Conservation (phyloP, 2,113 vertebrate genomes). For the Antechinus stuartii region DNA sequence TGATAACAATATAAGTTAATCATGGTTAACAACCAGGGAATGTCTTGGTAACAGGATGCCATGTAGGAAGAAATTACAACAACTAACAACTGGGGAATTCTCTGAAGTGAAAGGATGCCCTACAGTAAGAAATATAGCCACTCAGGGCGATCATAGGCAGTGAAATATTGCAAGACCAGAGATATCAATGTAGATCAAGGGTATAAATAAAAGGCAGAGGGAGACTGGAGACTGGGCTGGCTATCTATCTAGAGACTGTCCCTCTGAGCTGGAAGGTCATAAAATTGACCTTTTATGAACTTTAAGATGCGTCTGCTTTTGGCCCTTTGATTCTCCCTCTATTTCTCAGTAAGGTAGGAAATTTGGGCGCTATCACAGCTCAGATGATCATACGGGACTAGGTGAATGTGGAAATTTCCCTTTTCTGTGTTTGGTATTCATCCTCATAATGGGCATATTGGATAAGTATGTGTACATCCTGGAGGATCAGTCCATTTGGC, state of each 20-base stretch:
- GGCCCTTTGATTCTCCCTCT: neutral
- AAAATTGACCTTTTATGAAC: neutral
- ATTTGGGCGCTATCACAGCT: neutral
- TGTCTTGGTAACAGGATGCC: neutral
- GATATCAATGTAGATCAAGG: neutral
- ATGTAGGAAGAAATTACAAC: neutral
- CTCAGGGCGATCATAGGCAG: neutral
- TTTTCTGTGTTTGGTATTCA: neutral
- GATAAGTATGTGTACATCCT: neutral
- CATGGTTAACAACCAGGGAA: neutral
- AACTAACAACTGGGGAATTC: neutral
- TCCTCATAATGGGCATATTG: neutral
- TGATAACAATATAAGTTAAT: neutral
- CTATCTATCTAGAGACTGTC: neutral
- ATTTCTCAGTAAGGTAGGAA: neutral
- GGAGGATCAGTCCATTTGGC: neutral
- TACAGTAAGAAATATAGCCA: neutral
- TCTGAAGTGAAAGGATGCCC: neutral
- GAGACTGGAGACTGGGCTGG: neutral
- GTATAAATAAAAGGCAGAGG: neutral
- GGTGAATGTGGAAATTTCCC: neutral
- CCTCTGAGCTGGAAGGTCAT: neutral
- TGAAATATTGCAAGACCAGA: neutral
- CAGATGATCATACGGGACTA: neutral
- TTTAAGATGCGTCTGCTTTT: neutral